These are phyloP conservation scores for Mystacornis crossleyi DNA, from an alignment of 2,113 vertebrate species.

Conservation along the genomic window DNA sequence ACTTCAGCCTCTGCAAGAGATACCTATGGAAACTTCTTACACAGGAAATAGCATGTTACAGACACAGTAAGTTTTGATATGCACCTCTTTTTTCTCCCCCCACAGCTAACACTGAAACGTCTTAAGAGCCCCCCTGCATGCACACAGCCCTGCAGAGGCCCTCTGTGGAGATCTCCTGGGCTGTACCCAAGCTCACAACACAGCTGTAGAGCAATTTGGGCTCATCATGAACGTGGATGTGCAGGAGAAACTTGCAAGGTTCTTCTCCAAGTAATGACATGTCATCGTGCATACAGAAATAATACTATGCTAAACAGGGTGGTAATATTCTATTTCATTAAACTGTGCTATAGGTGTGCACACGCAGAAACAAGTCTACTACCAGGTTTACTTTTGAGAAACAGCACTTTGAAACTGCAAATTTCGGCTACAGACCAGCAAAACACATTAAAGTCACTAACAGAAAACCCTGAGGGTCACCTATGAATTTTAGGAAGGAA, in stretches of 20 bases:
- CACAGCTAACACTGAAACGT: background rate
- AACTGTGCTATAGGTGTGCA: background rate
- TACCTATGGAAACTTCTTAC: background rate
- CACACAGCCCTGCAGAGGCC: background rate
- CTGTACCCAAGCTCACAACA: background rate
- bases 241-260: background rate
- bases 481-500: background rate
- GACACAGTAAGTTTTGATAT: background rate
- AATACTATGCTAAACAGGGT: background rate
- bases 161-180: background rate
- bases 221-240: background rate
- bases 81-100: rapidly evolving
- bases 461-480: background rate
- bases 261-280: background rate
- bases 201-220: background rate
- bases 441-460: background rate
- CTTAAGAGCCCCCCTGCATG: background rate
- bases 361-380: background rate
- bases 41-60: background rate
- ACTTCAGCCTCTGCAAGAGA: background rate
- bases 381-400: background rate
- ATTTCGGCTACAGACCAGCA: background rate
- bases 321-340: background rate
- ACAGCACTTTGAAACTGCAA: background rate
- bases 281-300: background rate